phyloP scores from a whole-genome alignment of 2,113 vertebrate genomes.

The Eolophus roseicapilla region DNA sequence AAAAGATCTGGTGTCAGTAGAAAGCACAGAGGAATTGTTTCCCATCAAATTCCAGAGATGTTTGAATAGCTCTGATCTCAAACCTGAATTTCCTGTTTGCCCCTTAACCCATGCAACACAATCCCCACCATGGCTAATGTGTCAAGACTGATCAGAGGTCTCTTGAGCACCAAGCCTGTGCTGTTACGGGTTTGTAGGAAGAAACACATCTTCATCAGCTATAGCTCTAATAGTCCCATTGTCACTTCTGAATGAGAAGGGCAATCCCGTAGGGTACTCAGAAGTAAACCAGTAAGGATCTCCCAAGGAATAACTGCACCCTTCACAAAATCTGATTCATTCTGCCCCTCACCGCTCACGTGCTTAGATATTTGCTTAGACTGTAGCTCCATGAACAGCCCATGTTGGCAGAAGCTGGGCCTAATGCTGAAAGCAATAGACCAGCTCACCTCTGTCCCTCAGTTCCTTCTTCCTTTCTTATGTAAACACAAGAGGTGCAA shows the following conservation, averaged over 20 bases:
- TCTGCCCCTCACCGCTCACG: rapidly evolving
- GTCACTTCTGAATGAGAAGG: neutral
- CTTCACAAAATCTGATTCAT: neutral
- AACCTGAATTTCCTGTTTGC: neutral
- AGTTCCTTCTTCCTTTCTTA: neutral
- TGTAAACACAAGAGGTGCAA: neutral
- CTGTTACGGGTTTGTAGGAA: neutral
- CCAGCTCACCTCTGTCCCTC: neutral
- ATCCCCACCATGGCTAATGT: neutral
- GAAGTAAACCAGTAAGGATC: neutral
- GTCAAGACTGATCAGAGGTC: neutral
- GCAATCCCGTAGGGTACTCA: neutral
- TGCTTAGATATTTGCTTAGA: too few relatives aligned
- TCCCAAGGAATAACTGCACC: neutral
- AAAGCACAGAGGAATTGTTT: neutral
- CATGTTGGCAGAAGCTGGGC: neutral
- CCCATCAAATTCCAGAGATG: neutral
- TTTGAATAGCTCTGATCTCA: neutral
- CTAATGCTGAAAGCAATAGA: neutral
- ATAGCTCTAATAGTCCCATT: neutral
- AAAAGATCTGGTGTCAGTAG: neutral
- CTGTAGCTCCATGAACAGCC: neutral
- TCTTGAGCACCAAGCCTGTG: neutral
- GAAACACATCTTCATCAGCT: neutral
- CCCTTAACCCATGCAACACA: neutral